Percentiles rank a stretch among this genome's conserved stretches.
These are phyloP conservation scores for Zoanthus gigantus DNA, from an alignment of 92 coral and sea anemone genomes.

Conservation along the genomic window DNA sequence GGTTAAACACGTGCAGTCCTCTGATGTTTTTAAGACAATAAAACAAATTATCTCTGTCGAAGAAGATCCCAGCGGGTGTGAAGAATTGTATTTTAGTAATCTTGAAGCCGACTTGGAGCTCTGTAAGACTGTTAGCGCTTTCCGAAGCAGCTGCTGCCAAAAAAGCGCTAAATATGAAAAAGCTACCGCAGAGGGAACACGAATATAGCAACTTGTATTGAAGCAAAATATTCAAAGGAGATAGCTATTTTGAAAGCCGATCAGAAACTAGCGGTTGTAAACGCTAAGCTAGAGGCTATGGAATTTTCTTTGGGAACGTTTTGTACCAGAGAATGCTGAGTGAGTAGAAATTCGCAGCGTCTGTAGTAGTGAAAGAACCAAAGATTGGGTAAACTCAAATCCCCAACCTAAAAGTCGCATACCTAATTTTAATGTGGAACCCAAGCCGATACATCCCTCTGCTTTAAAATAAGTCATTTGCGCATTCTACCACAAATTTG, in stretches of 20 bases:
- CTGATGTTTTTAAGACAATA: no score
- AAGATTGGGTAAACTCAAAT: slow-evolving; percentile 31
- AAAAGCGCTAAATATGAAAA: slow-evolving; percentile 41
- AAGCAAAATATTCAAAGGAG: slow-evolving; percentile 5
- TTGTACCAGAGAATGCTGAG: neutral
- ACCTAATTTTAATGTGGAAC: neutral
- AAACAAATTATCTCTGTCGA: no score
- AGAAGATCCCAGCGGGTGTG: no score
- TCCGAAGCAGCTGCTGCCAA: slow-evolving; percentile 31
- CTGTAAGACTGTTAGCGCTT: no score
- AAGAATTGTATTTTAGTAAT: no score
- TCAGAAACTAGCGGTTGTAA: slow-evolving; percentile 37
- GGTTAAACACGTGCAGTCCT: no score
- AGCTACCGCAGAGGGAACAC: neutral
- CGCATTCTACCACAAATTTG: neutral
- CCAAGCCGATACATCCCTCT: neutral
- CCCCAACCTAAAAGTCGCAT: neutral
- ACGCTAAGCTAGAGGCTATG: slow-evolving; percentile 41
- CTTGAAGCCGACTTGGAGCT: no score
- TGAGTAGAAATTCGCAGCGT: neutral
- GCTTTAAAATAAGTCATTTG: neutral
- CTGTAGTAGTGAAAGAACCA: slow-evolving; percentile 4
- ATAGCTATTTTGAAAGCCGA: slow-evolving; percentile 43
- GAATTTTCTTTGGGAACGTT: slow-evolving; percentile 6
- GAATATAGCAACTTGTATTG: neutral